phyloP scores from a whole-genome alignment of 2,888 invertebrate species.

The Halictus quadricinctus region DNA sequence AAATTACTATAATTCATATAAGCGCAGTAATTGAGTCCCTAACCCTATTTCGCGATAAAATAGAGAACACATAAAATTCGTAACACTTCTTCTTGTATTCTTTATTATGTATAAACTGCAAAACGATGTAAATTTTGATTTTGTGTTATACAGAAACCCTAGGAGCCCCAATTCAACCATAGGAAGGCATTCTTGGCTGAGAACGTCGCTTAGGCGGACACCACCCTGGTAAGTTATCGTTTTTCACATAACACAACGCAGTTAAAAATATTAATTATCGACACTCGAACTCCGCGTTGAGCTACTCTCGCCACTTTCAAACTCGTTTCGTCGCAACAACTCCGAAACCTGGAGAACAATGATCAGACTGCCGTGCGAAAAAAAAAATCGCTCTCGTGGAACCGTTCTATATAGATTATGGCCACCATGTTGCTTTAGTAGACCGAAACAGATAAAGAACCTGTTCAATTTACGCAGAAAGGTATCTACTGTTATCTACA shows the following conservation, averaged over 20 bases:
- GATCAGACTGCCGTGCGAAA: constrained; percentile 48
- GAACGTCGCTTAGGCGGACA: constrained; percentile 92
- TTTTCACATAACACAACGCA: neutral
- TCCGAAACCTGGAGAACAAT: constrained; percentile 41
- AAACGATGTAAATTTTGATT: constrained; percentile 18
- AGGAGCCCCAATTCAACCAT: constrained; percentile 86
- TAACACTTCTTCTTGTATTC: neutral
- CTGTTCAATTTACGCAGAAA: constrained; percentile 50
- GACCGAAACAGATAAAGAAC: constrained; percentile 53
- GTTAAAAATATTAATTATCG: neutral
- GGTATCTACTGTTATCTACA: constrained; percentile 32
- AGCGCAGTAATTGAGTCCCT: too few species aligned
- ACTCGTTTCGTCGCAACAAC: constrained; percentile 35
- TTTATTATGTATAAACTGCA: neutral
- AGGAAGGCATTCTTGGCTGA: constrained; percentile 92
- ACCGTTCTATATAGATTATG: constrained; percentile 43
- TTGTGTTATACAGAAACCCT: constrained; percentile 79
- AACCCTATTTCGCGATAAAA: neutral
- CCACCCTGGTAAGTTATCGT: constrained; percentile 87
- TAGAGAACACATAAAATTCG: neutral
- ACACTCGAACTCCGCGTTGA: neutral
- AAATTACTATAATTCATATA: too few species aligned
- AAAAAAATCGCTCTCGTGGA: constrained; percentile 47
- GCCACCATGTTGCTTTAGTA: constrained; percentile 37
- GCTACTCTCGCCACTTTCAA: neutral